phyloP scores from a whole-genome alignment of 2,797 vertebrate genomes.

The Malurus leucopterus region DNA sequence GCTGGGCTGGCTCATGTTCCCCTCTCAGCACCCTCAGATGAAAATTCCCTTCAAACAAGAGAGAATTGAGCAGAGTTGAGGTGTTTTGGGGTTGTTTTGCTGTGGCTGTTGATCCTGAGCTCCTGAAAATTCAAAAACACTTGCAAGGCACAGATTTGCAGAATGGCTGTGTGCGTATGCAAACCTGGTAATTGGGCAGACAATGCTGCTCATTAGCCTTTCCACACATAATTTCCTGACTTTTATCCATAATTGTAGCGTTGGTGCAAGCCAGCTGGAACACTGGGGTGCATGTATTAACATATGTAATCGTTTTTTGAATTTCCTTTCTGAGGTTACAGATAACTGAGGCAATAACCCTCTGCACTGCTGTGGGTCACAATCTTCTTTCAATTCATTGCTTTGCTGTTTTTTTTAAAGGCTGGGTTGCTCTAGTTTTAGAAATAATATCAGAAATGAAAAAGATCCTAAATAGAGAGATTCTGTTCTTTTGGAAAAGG shows the following conservation, averaged over 20 bases:
- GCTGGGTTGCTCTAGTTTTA: neutral
- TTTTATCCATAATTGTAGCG: neutral
- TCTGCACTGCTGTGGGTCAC: neutral
- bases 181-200: constrained; percentile 39
- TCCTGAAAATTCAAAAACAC: neutral
- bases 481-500: neutral
- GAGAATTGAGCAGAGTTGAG: neutral
- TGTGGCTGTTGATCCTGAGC: neutral
- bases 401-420: neutral
- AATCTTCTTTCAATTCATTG: neutral
- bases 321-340: neutral
- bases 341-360: neutral
- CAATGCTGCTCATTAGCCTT: constrained; percentile 45
- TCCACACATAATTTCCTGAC: constrained; percentile 37
- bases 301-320: neutral
- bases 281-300: neutral
- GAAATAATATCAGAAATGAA: neutral
- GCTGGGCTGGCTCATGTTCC: neutral
- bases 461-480: neutral
- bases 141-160: neutral
- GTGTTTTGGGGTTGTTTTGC: neutral
- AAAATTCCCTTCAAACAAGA: neutral
- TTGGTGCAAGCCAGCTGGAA: constrained; percentile 32
- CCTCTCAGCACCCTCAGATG: neutral
- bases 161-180: constrained; percentile 28